phyloP scores from a whole-genome alignment of 2,888 invertebrate species.

The Metacarcinus magister region DNA sequence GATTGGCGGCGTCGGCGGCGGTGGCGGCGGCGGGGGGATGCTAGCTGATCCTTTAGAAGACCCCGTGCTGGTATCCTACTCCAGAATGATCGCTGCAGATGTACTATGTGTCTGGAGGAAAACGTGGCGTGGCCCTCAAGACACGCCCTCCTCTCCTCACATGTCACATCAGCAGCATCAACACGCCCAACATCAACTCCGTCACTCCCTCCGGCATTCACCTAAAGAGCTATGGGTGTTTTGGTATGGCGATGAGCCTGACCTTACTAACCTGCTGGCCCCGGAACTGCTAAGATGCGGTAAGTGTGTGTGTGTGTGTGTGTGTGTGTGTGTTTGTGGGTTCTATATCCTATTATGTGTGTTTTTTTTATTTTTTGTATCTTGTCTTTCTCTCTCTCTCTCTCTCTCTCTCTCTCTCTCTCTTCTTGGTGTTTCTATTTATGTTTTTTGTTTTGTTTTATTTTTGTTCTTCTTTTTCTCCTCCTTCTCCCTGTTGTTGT shows the following conservation, averaged over 20 bases:
- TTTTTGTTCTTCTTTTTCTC: not conserved
- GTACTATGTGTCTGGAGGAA: slow-evolving; percentile 99
- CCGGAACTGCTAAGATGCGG: slow-evolving; percentile 81
- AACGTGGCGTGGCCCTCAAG: slow-evolving; percentile 86
- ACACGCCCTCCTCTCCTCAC: slow-evolving; percentile 79
- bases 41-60: slow-evolving; percentile 90
- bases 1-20: slow-evolving; percentile 67
- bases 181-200: slow-evolving; percentile 83
- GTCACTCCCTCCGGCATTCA: slow-evolving; percentile 82
- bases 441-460: not conserved
- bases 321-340: not conserved
- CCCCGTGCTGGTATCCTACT: slow-evolving; percentile 95
- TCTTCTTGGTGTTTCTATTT: not conserved
- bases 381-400: slow-evolving; percentile 57
- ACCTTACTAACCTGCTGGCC: slow-evolving; percentile 84
- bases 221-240: slow-evolving; percentile 97
- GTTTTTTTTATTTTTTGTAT: not conserved
- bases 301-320: slow-evolving; percentile 51
- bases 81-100: slow-evolving; percentile 88
- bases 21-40: slow-evolving; percentile 71
- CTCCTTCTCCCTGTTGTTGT: slow-evolving; percentile 11
- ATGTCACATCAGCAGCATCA: slow-evolving; percentile 82
- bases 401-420: slow-evolving; percentile 67
- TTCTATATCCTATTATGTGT: not conserved
- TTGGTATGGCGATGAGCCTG: slow-evolving; percentile 95